Base-by-base conservation (phyloP, 2,797 vertebrate genomes). In the Phataginus tetradactyla region DNA sequence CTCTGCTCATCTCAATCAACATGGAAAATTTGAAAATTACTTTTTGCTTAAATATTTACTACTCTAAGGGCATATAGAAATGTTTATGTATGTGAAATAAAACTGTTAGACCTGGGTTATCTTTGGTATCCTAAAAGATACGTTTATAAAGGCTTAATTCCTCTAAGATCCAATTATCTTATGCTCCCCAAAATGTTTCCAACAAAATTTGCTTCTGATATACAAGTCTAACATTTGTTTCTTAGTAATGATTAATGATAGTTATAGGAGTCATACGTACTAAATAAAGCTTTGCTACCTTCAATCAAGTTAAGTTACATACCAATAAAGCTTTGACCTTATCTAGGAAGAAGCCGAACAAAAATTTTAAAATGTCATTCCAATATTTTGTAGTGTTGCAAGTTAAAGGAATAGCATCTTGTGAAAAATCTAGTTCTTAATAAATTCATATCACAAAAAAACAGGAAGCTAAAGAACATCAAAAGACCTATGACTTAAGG, bases 331-430 rank as follows among this genome's bases (percentile, higher is more conserved):
- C 49, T 81, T 90, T 94, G 29, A 93, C 71, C 6, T 89, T 94
- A 51, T 80, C 37, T 63, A 72, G 66, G 45, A 92, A 88, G 6
- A 74, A 7, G 15, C 4, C 68, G 11, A 91, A 37, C 1, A 79
- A 63, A 39, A 92, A 96, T 63, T 78, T 96, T 89, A 59, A 96
- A 96, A 94, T 95, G 63, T 45, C 42, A 80, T 96, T 68, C 6
- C 39, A 85, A 29, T 83, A 85, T 74, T 92, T 89, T 45, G 55
- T 61, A 68, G 27, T 57, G 2, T 81, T 93, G 4, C 15, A 95
- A 92, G 13, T 80, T 89, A 92, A 93, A 94, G 21, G 23, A 55
- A 69, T 27, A 72, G 3, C 10, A 37, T 84, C 32, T 95, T 93
- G n/a, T 80, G 29, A 61, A 91, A 78, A 95, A 53, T n/a, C 15